A percentile compares a stretch with the other conserved stretches of the same genome.
Evolutionary conservation across 2,113 vertebrate species (phyloP).

Genomic region (Rattus norvegicus): GRCr8 NC_086020.1:174372001-174372500

Average conservation of each 20-base stretch:
- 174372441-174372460: not conserved
- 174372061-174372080: slow-evolving; percentile 2
- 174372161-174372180: not conserved
- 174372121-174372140: not conserved
- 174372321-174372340: not conserved
- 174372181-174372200: not conserved
- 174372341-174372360: slow-evolving; percentile 61
- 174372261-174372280: not conserved
- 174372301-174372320: slow-evolving; percentile 33
- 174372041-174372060: slow-evolving; percentile 27
- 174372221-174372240: slow-evolving; percentile 10
- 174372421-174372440: not conserved
- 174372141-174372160: not conserved
- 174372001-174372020: not conserved
- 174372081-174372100: not conserved
- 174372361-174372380: slow-evolving; percentile 35
- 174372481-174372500: slow-evolving; percentile 20
- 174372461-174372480: not conserved
- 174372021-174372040: slow-evolving; percentile 8
- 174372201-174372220: not conserved
- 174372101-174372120: not conserved
- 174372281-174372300: slow-evolving; percentile 1
- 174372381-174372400: slow-evolving; percentile 49
- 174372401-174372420: not conserved
- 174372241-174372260: not conserved